Percentiles rank a stretch among this genome's conserved stretches.
Evolutionary conservation across 2,113 vertebrate genomes (phyloP).

Genomic region (Dipodomys ordii): DNA sequence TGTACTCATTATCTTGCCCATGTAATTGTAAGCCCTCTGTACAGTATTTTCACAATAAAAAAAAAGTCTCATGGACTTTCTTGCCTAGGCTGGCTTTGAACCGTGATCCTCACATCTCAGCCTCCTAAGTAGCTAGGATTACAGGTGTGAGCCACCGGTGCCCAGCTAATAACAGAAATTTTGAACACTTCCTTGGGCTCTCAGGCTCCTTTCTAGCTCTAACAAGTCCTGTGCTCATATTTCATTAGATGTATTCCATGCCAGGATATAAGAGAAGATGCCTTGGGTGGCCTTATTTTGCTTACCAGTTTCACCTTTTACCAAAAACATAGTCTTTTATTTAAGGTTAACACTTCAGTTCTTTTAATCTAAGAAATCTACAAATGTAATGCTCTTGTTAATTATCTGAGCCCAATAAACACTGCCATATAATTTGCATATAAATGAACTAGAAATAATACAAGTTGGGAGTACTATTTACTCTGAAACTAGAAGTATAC

Average conservation of each 20-base stretch:
- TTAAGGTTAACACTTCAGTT: constrained; percentile 71
- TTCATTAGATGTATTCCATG: not conserved
- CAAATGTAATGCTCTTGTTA: constrained; percentile 63
- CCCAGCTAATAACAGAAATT: too few species aligned
- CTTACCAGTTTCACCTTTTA: constrained; percentile 52
- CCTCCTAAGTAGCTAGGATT: too few species aligned
- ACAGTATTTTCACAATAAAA: too few species aligned
- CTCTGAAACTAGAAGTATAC: constrained; percentile 10
- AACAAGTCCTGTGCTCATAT: not conserved
- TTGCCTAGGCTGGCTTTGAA: too few species aligned
- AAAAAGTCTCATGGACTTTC: too few species aligned
- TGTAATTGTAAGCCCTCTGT: too few species aligned
- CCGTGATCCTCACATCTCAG: too few species aligned
- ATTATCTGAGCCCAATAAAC: constrained; percentile 68
- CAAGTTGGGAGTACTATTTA: constrained; percentile 66
- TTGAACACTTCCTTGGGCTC: not conserved
- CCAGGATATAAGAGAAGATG: not conserved
- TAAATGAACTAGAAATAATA: constrained; percentile 71
- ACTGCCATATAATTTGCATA: constrained; percentile 72
- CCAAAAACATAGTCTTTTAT: constrained; percentile 13
- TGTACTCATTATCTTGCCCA: too few species aligned
- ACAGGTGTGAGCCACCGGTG: too few species aligned
- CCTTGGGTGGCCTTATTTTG: not conserved
- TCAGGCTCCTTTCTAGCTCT: not conserved
- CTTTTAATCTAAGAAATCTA: constrained; percentile 70